These are phyloP conservation scores for Isoperla grammatica DNA, from an alignment of 2,888 invertebrate species.

Conservation along the genomic window DNA sequence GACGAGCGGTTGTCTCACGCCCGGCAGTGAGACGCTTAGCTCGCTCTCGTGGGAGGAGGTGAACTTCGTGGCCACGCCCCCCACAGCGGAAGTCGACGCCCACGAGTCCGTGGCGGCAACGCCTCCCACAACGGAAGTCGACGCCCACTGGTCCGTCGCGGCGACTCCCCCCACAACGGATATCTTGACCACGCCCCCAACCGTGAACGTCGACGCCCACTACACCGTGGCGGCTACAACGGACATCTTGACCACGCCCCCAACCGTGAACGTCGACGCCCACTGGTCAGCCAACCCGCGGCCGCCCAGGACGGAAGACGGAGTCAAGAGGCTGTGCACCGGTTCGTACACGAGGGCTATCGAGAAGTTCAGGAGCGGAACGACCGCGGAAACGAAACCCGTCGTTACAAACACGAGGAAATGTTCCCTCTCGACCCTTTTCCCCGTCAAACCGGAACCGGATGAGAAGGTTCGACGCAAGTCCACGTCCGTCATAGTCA, in stretches of 20 bases:
- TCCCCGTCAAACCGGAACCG: background rate
- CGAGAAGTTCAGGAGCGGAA: constrained; percentile 43
- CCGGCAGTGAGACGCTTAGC: constrained; percentile 39
- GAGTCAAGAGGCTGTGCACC: constrained; percentile 41
- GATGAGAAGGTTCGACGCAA: constrained; percentile 26
- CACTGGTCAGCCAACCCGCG: constrained; percentile 18
- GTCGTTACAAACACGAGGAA: constrained; percentile 1
- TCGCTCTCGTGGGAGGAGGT: constrained; percentile 40
- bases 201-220: background rate
- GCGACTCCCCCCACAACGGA: constrained; percentile 9
- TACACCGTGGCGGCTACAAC: background rate
- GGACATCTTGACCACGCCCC: constrained; percentile 25
- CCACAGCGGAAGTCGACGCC: background rate
- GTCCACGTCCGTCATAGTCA: constrained; percentile 26
- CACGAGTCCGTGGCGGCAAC: background rate
- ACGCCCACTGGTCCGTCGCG: background rate
- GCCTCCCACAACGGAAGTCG: no score
- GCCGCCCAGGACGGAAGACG: background rate
- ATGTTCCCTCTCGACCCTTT: background rate
- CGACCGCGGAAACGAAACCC: constrained; percentile 26
- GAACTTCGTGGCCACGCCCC: background rate
- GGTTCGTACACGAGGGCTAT: constrained; percentile 46
- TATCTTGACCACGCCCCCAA: no score
- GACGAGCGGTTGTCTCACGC: constrained; percentile 38
- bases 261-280: constrained; percentile 24